Percentiles rank a stretch among this genome's conserved stretches.
Conservation (phyloP, 2,888 invertebrate genomes). For the Aethes cnicana region DNA sequence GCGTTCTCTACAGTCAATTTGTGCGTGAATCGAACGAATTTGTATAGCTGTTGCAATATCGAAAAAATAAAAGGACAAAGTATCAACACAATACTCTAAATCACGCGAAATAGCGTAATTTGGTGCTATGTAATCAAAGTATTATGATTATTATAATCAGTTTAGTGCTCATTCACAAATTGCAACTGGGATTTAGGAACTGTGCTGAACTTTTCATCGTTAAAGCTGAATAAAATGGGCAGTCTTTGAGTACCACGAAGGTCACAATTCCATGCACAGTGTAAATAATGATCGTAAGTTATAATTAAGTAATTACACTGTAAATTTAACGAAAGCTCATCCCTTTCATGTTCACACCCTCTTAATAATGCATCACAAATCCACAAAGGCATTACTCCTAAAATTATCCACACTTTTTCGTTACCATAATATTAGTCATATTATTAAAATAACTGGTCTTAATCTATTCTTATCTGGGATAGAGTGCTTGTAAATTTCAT, state of each 20-base stretch:
- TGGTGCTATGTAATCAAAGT: conserved; percentile 16
- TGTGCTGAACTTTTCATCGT: conserved; percentile 13
- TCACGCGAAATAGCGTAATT: not conserved
- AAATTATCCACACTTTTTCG: no score
- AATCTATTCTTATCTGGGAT: no score
- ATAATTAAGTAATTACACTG: no score
- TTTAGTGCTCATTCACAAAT: conserved; percentile 6
- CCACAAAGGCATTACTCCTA: no score
- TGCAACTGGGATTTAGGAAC: conserved; percentile 3
- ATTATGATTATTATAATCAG: conserved; percentile 21
- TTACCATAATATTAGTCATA: no score
- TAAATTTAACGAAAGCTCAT: no score
- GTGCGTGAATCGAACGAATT: conserved; percentile 25
- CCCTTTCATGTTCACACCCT: no score
- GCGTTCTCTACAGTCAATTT: conserved; percentile 26
- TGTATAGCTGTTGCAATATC: conserved; percentile 13
- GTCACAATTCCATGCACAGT: conserved; percentile 64
- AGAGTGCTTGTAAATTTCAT: no score
- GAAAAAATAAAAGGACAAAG: conserved; percentile 21
- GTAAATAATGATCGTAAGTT: conserved; percentile 69
- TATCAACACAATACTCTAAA: conserved; percentile 16
- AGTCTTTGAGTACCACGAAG: conserved; percentile 42
- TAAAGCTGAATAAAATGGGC: conserved; percentile 21
- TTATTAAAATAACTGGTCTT: no score
- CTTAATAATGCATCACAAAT: no score